Evolutionary conservation across 2,888 invertebrate species (phyloP), one percentile per base, ranked within the genome.

Genomic region (Athalia rosae): DNA sequence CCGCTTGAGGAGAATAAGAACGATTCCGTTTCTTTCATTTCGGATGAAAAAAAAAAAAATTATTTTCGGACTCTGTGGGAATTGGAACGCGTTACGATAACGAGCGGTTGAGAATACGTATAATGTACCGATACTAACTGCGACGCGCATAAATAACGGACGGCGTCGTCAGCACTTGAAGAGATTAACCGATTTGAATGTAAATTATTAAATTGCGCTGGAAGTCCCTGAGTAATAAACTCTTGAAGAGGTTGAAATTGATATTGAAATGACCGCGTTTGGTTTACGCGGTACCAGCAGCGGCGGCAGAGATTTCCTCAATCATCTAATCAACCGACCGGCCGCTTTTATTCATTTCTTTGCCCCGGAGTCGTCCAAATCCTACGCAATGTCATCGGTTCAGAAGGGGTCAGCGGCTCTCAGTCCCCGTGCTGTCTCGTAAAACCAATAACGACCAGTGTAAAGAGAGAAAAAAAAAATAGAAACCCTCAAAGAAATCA

Each of bases 291-390:
- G 80, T 78, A 74, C 78, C 78, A 81, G 79, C 82, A 74, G 78
- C 78, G 81, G 79, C 82, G 83, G 83, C 82, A 82, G 79, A 85
- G 84, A 85, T 85, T 86, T 86, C 86, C 86, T 86, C 86, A 85
- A 86, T 86, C 86, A 84, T 86, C 84, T 83, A 84, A 86, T 86
- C 84, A 85, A 80, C n/a, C 56, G 69, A 56, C 41, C 58, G 7
- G 11, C 53, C 53, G 53, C 11, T n/a, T 53, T 6, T 50, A 50
- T 50, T 50, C 6, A 53, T 9, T n/a, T n/a, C 53, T 11, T 53
- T 11, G 28, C 28, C n/a, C 76, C 79, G 76, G 66, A 77, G 78
- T 79, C 79, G 76, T 81, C 53, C 76, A 79, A 81, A 80, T 85
- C 83, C 83, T 82, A 85, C 85, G 85, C 85, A 82, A 84, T 85